These are phyloP conservation scores for Candoia aspera DNA, from an alignment of 2,113 vertebrate species.

Conservation along the genomic window DNA sequence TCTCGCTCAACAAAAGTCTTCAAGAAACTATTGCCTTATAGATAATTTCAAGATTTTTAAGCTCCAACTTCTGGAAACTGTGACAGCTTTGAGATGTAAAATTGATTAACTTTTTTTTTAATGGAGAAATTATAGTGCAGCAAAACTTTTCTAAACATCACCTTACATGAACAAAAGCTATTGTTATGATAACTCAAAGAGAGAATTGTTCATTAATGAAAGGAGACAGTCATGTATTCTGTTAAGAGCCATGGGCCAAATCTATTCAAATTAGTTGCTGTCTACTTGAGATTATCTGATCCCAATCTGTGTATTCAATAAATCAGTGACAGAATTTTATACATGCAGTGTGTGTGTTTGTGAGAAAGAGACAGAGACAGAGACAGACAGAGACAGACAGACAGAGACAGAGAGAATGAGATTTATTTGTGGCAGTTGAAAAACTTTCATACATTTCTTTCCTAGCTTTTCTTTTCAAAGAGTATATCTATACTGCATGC, in stretches of 20 bases:
- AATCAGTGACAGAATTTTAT: conserved; percentile 30
- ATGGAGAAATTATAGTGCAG: conserved; percentile 46
- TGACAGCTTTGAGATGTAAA: conserved; percentile 46
- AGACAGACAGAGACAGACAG: neutral
- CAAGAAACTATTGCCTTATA: conserved; percentile 35
- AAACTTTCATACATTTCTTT: neutral
- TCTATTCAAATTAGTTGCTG: conserved; percentile 40
- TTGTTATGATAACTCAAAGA: conserved; percentile 36
- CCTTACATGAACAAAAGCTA: conserved; percentile 44
- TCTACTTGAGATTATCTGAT: conserved; percentile 35
- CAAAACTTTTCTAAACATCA: conserved; percentile 27
- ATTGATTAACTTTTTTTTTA: conserved; percentile 36
- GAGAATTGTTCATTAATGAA: conserved; percentile 54
- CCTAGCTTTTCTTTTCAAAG: neutral
- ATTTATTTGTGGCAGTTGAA: neutral
- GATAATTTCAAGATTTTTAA: conserved; percentile 39
- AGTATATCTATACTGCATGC: neutral
- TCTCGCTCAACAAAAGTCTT: conserved; percentile 10
- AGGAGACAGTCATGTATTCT: conserved; percentile 42
- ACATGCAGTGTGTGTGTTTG: neutral
- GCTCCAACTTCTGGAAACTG: conserved; percentile 42
- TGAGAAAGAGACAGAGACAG: conserved; percentile 19
- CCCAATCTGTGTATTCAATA: conserved; percentile 48
- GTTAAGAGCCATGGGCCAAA: conserved; percentile 31
- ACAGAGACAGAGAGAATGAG: neutral